These are phyloP conservation scores for Poecilia latipinna DNA, from an alignment of 2,113 vertebrate species.

Conservation along the genomic window DNA sequence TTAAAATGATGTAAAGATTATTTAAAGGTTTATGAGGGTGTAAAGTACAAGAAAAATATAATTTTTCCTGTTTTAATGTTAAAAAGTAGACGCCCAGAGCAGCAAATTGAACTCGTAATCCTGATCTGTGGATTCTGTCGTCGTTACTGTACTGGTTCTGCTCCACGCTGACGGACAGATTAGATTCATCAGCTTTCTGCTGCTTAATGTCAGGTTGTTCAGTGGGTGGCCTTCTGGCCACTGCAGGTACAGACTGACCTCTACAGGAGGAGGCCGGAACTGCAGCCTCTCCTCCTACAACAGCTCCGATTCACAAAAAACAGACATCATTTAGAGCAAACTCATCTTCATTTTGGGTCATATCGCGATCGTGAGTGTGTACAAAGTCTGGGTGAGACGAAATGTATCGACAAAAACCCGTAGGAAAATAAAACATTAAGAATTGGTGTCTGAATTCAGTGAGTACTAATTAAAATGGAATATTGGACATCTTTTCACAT, in stretches of 20 bases:
- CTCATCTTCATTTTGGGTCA: no score
- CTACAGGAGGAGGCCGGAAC: slow-evolving; percentile 49
- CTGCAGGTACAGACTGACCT: slow-evolving; percentile 65
- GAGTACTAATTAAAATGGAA: no score
- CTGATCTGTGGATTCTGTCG: background rate
- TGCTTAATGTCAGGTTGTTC: slow-evolving; percentile 2
- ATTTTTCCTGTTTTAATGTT: no score
- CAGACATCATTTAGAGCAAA: background rate
- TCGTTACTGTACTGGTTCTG: background rate
- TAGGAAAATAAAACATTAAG: no score
- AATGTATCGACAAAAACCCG: no score
- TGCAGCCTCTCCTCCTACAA: slow-evolving; percentile 27
- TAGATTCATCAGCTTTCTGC: slow-evolving; percentile 6
- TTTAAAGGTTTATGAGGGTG: no score
- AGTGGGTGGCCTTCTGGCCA: slow-evolving; percentile 22
- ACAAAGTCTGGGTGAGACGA: no score
- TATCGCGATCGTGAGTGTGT: no score
- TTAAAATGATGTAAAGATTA: no score
- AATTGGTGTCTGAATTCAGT: no score
- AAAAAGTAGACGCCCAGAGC: background rate
- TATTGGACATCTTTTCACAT: no score
- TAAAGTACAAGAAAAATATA: no score
- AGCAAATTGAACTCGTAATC: background rate
- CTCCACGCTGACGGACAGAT: slow-evolving; percentile 9
- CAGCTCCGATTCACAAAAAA: background rate